A percentile compares a stretch with the other conserved stretches of the same genome.
phyloP scores from a whole-genome alignment of 2,113 vertebrate genomes.

The Mastomys coucha region DNA sequence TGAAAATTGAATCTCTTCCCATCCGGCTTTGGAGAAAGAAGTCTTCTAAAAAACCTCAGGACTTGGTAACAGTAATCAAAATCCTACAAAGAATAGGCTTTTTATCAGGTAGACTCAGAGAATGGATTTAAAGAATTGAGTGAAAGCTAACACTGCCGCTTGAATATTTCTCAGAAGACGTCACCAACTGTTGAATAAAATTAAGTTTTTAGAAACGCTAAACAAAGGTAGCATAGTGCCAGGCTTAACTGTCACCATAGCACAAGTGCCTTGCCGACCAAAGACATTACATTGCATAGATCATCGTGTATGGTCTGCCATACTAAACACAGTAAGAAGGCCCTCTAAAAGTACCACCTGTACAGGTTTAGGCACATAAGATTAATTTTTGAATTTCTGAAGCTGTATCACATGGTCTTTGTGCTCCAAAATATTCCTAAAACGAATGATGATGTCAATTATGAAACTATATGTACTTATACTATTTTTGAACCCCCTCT shows the following conservation, averaged over 20 bases:
- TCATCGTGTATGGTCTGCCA: background rate
- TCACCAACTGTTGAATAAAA: background rate
- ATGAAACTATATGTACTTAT: background rate
- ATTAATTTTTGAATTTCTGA: background rate
- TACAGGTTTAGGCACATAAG: accelerated
- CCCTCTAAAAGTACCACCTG: accelerated
- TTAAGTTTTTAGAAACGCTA: background rate
- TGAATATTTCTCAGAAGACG: background rate
- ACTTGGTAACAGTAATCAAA: background rate
- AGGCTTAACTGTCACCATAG: background rate
- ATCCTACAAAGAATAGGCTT: background rate
- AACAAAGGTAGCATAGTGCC: background rate
- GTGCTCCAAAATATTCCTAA: background rate
- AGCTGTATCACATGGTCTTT: background rate
- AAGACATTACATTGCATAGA: background rate
- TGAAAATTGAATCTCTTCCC: background rate
- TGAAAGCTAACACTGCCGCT: constrained; percentile 33
- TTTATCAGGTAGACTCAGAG: background rate
- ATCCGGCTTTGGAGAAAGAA: background rate
- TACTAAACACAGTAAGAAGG: background rate
- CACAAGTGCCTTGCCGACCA: background rate
- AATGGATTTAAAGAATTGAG: background rate
- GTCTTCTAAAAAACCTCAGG: background rate
- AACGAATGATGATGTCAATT: background rate
- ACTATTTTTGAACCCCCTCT: background rate